These are phyloP conservation scores for Ladona fulva DNA, from an alignment of 1,140 invertebrate species.

Conservation along the genomic window DNA sequence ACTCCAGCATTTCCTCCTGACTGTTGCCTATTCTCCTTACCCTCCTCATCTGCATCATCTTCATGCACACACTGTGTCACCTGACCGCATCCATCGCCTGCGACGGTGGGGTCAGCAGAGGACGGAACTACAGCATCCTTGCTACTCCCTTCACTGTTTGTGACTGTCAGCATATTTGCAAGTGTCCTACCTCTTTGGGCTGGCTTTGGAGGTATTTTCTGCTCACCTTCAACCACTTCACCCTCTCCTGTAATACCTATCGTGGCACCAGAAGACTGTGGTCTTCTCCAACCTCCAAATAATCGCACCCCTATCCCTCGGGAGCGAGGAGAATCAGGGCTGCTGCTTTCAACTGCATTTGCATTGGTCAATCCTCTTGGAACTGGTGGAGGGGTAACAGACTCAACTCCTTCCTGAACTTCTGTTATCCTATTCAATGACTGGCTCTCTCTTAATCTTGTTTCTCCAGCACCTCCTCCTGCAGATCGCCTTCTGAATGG, in stretches of 20 bases:
- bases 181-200: not conserved
- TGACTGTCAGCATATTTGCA: not conserved
- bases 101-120: not conserved
- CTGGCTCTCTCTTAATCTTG: constrained; percentile 64
- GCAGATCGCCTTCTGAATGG: constrained; percentile 32
- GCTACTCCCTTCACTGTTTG: not conserved
- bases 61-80: not conserved
- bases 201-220: no score
- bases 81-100: not conserved
- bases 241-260: not conserved
- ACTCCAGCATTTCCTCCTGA: not conserved
- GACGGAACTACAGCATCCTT: not conserved
- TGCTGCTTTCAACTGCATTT: not conserved
- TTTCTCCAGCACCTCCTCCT: constrained; percentile 50
- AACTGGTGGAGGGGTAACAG: constrained; percentile 34
- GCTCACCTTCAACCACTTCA: no score
- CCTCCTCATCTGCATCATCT: not conserved
- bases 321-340: not conserved
- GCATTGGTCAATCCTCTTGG: constrained; percentile 29
- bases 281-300: not conserved
- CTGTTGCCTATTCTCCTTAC: not conserved
- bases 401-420: constrained; percentile 49
- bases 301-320: not conserved
- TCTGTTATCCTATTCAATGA: constrained; percentile 73
- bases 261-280: not conserved